Conservation (phyloP, 2,797 vertebrate species). For the Ctenosaura bakeri region DNA sequence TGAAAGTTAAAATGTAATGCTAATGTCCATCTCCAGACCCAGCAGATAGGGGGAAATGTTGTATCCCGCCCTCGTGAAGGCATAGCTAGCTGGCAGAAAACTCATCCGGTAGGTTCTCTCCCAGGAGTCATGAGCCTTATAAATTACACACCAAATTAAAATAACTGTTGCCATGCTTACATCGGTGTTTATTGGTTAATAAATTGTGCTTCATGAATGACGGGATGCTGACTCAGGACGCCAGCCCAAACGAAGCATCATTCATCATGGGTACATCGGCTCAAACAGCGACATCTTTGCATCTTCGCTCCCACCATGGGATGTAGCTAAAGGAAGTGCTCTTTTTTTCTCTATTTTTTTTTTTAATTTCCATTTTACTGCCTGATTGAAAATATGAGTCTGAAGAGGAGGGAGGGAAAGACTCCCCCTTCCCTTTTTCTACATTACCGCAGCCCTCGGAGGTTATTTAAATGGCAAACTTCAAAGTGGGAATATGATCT, state of each 20-base stretch:
- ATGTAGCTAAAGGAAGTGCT: constrained; percentile 34
- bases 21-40: no score
- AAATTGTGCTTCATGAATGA: constrained; percentile 66
- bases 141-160: constrained; percentile 68
- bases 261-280: constrained; percentile 51
- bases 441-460: constrained; percentile 67
- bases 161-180: constrained; percentile 57
- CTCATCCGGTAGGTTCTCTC: constrained; percentile 9
- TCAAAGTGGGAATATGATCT: constrained; percentile 69
- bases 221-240: constrained; percentile 68
- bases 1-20: no score
- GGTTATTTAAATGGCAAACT: constrained; percentile 74
- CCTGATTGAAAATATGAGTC: constrained; percentile 48
- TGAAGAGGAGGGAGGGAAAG: constrained; percentile 44
- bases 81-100: background rate
- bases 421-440: no score
- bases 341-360: background rate
- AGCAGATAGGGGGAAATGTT: background rate
- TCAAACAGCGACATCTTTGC: constrained; percentile 25
- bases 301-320: constrained; percentile 44
- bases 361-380: constrained; percentile 50
- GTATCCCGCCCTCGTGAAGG: background rate
- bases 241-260: constrained; percentile 43
- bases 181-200: constrained; percentile 65
- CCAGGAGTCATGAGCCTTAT: constrained; percentile 45